phyloP scores from a whole-genome alignment of 2,888 invertebrate genomes.

The Heteromurus nitidus region DNA sequence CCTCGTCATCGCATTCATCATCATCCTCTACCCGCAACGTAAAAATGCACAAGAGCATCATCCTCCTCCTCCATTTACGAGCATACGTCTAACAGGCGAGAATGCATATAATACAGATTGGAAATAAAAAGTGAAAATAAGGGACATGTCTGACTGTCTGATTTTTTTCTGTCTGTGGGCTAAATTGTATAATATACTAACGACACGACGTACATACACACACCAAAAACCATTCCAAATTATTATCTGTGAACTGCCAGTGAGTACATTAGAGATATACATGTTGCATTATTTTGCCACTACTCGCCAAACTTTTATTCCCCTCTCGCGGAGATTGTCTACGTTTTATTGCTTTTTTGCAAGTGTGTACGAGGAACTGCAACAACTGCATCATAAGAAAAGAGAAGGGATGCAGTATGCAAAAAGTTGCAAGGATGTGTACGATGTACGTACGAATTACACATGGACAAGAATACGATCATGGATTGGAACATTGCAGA shows the following conservation, averaged over 20 bases:
- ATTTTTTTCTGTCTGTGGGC: constrained; percentile 15
- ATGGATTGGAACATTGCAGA: too few relatives aligned
- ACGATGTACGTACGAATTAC: too few relatives aligned
- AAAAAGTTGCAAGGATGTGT: too few relatives aligned
- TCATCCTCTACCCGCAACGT: constrained; percentile 1
- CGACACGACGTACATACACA: not conserved
- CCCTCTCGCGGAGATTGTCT: not conserved
- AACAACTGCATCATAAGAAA: not conserved
- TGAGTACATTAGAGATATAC: not conserved
- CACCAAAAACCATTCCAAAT: not conserved
- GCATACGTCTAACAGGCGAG: not conserved
- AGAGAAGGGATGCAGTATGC: not conserved
- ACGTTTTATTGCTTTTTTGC: not conserved
- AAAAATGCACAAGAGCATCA: not conserved
- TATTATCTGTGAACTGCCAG: constrained; percentile 6
- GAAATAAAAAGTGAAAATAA: constrained; percentile 8
- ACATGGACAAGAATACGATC: too few relatives aligned
- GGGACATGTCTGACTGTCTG: constrained; percentile 24
- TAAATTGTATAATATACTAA: too few relatives aligned
- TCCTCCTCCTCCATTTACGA: not conserved
- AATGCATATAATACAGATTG: not conserved
- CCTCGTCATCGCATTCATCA: constrained; percentile 3
- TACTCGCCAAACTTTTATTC: too few relatives aligned
- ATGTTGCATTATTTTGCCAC: not conserved
- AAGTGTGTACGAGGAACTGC: not conserved